Percentiles rank a stretch among this genome's conserved stretches.
These are phyloP conservation scores for Myrmecophaga tridactyla DNA, from an alignment of 2,113 vertebrate species.

Conservation along the genomic window DNA sequence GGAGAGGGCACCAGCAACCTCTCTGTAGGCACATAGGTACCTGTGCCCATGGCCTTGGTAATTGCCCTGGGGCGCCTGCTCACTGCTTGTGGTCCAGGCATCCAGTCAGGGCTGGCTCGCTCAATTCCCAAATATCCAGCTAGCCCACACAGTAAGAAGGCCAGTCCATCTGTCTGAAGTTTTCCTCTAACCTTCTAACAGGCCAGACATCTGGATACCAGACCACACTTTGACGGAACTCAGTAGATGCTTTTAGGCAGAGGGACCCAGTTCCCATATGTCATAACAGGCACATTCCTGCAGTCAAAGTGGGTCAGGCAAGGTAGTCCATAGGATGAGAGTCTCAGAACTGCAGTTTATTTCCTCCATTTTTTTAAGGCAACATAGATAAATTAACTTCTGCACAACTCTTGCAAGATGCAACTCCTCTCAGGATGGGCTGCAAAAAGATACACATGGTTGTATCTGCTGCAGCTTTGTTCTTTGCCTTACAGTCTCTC, in stretches of 20 bases:
- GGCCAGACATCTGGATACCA: not conserved
- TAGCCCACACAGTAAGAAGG: not conserved
- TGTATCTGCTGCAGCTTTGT: not conserved
- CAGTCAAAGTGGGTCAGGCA: not conserved
- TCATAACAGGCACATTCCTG: not conserved
- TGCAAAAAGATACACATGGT: not conserved
- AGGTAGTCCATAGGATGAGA: not conserved
- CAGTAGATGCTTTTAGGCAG: not conserved
- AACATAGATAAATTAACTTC: not conserved
- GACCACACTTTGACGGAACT: not conserved
- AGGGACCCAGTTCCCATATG: not conserved
- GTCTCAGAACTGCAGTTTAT: not conserved
- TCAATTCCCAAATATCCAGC: too few species aligned
- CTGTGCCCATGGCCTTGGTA: too few species aligned
- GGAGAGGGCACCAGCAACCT: not conserved
- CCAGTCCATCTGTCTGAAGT: not conserved
- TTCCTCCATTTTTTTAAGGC: not conserved
- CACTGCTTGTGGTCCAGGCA: not conserved
- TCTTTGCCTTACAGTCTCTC: not conserved
- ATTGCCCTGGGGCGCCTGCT: not conserved
- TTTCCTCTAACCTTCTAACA: not conserved
- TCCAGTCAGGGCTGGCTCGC: not conserved
- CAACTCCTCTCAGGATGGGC: not conserved
- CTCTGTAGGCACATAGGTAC: accelerated
- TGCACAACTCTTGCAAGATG: not conserved